Conservation (phyloP, 2,113 vertebrate genomes). For the Phalacrocorax pelagicus region DNA sequence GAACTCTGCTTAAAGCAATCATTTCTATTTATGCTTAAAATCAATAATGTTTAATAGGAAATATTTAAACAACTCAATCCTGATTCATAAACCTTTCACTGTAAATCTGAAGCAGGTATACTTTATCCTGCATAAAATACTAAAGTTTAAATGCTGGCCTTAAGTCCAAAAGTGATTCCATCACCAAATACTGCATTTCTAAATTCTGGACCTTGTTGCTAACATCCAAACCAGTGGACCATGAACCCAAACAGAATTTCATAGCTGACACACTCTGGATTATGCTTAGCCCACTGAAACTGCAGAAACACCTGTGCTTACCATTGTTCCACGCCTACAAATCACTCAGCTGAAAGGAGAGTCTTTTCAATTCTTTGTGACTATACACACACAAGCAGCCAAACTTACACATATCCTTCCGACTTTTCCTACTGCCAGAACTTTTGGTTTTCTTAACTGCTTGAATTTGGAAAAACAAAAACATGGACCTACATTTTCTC, state of each 20-base stretch:
- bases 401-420: neutral
- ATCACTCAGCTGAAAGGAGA: neutral
- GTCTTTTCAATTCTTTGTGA: neutral
- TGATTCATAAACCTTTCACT: neutral
- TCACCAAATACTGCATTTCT: neutral
- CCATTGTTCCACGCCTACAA: neutral
- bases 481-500: neutral
- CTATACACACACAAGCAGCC: neutral
- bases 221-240: neutral
- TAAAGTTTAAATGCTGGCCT: neutral
- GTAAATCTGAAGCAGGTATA: neutral
- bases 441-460: neutral
- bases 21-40: neutral
- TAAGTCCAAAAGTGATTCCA: neutral
- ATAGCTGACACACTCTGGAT: neutral
- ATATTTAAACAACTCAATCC: neutral
- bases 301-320: neutral
- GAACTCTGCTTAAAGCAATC: neutral
- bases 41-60: neutral
- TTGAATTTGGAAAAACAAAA: neutral
- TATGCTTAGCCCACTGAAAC: neutral
- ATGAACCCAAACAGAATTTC: neutral
- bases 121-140: neutral
- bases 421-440: neutral
- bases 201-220: neutral